phyloP scores from a whole-genome alignment of 2,888 invertebrate genomes.

The Hemaris fuciformis region DNA sequence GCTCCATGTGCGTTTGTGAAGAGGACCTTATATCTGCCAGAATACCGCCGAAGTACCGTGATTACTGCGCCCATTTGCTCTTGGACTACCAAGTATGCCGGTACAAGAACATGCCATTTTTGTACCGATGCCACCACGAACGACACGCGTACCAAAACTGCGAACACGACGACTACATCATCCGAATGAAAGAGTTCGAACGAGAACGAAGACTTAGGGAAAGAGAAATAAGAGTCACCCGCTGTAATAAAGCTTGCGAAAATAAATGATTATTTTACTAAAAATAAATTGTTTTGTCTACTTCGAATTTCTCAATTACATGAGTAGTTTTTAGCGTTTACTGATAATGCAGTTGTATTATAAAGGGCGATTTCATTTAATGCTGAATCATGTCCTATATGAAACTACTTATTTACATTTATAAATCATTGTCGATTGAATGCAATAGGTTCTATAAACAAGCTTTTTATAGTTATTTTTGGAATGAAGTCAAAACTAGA shows the following conservation, averaged over 20 bases:
- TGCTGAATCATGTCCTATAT: too few species aligned
- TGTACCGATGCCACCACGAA: slow-evolving; percentile 85
- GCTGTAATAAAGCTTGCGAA: too few species aligned
- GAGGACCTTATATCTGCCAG: slow-evolving; percentile 88
- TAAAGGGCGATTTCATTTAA: background rate
- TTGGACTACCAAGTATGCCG: slow-evolving; percentile 86
- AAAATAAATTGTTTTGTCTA: background rate
- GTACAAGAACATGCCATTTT: slow-evolving; percentile 84
- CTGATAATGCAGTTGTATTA: background rate
- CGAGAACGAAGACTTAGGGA: slow-evolving; percentile 59
- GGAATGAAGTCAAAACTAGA: too few species aligned
- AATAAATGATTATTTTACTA: too few species aligned
- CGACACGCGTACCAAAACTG: slow-evolving; percentile 88
- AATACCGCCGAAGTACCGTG: slow-evolving; percentile 84
- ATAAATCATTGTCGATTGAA: too few species aligned
- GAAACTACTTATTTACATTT: too few species aligned
- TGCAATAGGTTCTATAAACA: too few species aligned
- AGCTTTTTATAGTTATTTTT: too few species aligned
- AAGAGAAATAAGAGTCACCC: slow-evolving; percentile 53
- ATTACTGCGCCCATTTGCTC: slow-evolving; percentile 90
- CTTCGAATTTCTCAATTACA: background rate
- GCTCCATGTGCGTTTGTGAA: slow-evolving; percentile 86
- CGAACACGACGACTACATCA: slow-evolving; percentile 89
- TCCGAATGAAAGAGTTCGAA: slow-evolving; percentile 70
- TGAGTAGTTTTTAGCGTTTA: background rate